Evolutionary conservation across 2,113 vertebrate species (phyloP).

Genomic region (Nothobranchius kuhntae): DNA sequence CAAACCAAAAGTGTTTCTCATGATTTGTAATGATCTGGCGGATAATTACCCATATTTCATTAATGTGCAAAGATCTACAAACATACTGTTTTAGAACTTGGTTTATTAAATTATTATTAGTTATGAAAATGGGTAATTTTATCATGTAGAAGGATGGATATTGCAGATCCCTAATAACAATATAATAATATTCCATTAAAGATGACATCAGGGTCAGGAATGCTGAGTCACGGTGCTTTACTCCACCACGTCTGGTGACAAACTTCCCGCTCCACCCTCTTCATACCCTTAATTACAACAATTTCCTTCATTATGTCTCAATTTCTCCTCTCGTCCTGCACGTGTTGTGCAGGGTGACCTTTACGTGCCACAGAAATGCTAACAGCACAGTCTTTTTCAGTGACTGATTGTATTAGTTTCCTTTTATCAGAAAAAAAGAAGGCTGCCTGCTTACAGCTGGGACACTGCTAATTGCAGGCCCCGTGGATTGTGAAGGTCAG

Average conservation of each 20-base stretch:
- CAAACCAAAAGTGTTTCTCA: background rate
- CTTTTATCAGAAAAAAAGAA: conserved; percentile 52
- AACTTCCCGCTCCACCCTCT: conserved; percentile 61
- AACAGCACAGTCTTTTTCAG: conserved; percentile 52
- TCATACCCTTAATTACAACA: conserved; percentile 71
- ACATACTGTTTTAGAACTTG: background rate
- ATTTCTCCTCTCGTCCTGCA: conserved; percentile 52
- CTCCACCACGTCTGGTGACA: conserved; percentile 27
- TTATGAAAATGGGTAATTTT: too few species aligned
- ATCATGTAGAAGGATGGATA: too few species aligned
- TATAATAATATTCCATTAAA: conserved; percentile 66
- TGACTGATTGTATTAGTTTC: conserved; percentile 70
- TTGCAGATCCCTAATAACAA: too few species aligned
- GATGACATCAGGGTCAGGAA: conserved; percentile 41
- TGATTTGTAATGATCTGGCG: conserved; percentile 41
- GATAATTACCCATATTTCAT: conserved; percentile 7
- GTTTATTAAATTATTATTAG: too few species aligned
- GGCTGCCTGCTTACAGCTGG: conserved; percentile 63
- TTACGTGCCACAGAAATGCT: conserved; percentile 70
- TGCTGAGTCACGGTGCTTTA: conserved; percentile 67
- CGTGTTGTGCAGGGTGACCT: conserved; percentile 76
- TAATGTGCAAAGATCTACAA: conserved; percentile 21
- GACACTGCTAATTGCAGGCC: conserved; percentile 73
- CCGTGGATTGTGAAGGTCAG: conserved; percentile 75
- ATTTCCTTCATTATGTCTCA: conserved; percentile 73